Base-by-base conservation (phyloP, 2,113 vertebrate genomes). In the Gavia stellata region DNA sequence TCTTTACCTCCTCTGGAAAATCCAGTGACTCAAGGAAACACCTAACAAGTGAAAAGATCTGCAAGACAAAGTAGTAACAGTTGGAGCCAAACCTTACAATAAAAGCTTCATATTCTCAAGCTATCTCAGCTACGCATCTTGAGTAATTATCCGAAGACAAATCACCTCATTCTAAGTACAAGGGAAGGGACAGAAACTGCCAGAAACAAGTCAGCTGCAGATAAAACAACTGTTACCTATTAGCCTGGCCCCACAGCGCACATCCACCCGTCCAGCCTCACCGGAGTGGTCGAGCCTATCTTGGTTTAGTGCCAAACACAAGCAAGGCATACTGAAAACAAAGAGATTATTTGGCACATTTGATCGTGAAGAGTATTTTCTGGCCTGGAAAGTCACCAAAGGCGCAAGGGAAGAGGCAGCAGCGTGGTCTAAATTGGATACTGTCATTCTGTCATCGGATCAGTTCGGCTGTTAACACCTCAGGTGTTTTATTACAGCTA, bases 71-170 rank as follows among this genome's bases (percentile, higher is more conserved):
- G 94, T 53, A 0, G 3, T 40, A 82, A 75, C n/a, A 79, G 86
- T 12, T 72, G 45, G 61, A 95, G 86, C 95, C 94, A 95, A 94
- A 82, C 23, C 45, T 68, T 65, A 85, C 62, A 91, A 77, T 19
- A 62, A 84, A 92, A 85, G 58, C 40, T 66, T 87, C 66, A 14
- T 73, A 53, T 44, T 95, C 83, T 91, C 61, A 36, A 79, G 77
- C 49, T 94, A 94, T 92, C 92, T 94, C 94, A 89, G 86, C 81
- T 91, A 65, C 18, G 0, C 74, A 96, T 94, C 92, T 94, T 72
- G 24, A 95, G 74, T 87, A 94, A 97, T 96, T 96, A 96, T 28
- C 74, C 55, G 83, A 82, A 97, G 92, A 95, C 93, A 97, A 96
- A 96, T 97, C 92, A 94, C 45, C 63, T 96, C 84, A 74, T 79